These are phyloP conservation scores for Scelioninae gen. 1 DNA, from an alignment of 2,888 invertebrate genomes.

Conservation along the genomic window DNA sequence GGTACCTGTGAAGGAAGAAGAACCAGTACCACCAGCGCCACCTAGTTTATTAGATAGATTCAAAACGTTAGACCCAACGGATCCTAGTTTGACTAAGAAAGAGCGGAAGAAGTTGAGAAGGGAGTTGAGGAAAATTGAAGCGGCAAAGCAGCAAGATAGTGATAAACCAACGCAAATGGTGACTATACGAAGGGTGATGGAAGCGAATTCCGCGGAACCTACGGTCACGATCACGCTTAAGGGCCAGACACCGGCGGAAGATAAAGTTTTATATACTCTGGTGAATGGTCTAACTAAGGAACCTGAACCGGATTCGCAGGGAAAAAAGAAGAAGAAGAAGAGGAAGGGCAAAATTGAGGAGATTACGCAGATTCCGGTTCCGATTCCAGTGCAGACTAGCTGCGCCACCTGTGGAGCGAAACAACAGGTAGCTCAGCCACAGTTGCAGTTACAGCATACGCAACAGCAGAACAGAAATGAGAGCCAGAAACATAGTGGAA, in stretches of 20 bases:
- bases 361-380: constrained; percentile 68
- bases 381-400: constrained; percentile 37
- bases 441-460: constrained; percentile 46
- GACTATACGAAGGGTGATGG: constrained; percentile 89
- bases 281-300: constrained; percentile 86
- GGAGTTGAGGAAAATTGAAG: constrained; percentile 82
- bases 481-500: constrained; percentile 68
- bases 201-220: constrained; percentile 88
- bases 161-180: constrained; percentile 85
- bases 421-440: constrained; percentile 61
- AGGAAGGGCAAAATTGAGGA: constrained; percentile 74
- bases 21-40: constrained; percentile 2
- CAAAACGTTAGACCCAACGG: constrained; percentile 67
- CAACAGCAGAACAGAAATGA: constrained; percentile 44
- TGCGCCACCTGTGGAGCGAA: constrained; percentile 49
- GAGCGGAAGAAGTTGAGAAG: constrained; percentile 81
- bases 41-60: constrained; percentile 45
- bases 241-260: constrained; percentile 90
- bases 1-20: neutral
- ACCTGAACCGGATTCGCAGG: constrained; percentile 75
- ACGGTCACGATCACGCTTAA: constrained; percentile 91
- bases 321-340: constrained; percentile 81
- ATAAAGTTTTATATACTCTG: constrained; percentile 90
- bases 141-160: constrained; percentile 78
- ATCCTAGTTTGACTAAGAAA: constrained; percentile 82